phyloP scores from a whole-genome alignment of 2,888 invertebrate genomes.

The Suillia variegata region DNA sequence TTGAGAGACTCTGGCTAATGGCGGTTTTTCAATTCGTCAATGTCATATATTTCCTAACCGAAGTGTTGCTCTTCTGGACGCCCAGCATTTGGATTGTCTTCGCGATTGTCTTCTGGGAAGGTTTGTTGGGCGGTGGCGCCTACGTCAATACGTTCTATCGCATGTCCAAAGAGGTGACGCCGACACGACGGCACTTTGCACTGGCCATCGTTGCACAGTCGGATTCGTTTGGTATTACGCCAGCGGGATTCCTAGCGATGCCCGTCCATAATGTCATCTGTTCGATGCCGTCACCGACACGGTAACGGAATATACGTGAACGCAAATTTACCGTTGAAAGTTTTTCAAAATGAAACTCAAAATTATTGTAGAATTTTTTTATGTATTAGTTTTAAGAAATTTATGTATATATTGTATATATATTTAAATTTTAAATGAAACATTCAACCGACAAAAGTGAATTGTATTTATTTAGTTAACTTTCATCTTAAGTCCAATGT shows the following conservation, averaged over 20 bases:
- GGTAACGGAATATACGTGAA: no score
- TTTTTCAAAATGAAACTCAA: no score
- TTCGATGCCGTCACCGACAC: conserved; percentile 53
- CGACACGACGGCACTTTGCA: conserved; percentile 65
- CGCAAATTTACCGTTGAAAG: no score
- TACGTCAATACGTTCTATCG: conserved; percentile 79
- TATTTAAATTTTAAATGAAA: no score
- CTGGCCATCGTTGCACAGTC: conserved; percentile 73
- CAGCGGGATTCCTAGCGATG: conserved; percentile 73
- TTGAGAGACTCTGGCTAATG: conserved; percentile 78
- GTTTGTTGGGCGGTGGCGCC: conserved; percentile 72
- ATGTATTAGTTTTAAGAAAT: no score
- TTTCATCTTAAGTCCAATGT: no score
- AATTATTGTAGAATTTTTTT: no score
- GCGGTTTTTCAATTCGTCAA: conserved; percentile 69
- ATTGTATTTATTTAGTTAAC: no score
- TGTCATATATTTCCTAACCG: conserved; percentile 65
- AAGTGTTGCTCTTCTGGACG: conserved; percentile 67
- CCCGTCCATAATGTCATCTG: conserved; percentile 75
- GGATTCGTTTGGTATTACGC: conserved; percentile 73
- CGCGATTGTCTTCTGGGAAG: conserved; percentile 70
- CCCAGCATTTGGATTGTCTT: conserved; percentile 69
- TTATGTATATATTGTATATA: no score
- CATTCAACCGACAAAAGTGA: no score
- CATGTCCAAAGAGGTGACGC: conserved; percentile 67